These are phyloP conservation scores for Brachionus asplanchnoidis DNA, from an alignment of 1,140 invertebrate species.

Conservation along the genomic window DNA sequence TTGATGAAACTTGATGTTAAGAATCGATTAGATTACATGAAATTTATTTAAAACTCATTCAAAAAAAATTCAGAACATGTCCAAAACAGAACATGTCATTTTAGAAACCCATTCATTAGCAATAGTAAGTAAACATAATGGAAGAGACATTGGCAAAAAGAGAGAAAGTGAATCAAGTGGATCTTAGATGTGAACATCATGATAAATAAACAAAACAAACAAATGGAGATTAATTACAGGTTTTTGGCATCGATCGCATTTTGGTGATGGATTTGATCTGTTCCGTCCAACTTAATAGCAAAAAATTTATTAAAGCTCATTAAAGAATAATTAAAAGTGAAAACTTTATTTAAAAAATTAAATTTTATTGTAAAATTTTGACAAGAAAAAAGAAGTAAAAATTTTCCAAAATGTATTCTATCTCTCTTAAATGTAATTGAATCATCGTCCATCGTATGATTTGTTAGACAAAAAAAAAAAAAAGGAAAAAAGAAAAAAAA, in stretches of 20 bases:
- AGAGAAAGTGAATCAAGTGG: background rate
- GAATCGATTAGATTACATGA: background rate
- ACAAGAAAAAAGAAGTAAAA: background rate
- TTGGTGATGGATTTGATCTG: background rate
- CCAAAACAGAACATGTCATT: background rate
- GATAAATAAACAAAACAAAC: conserved; percentile 4
- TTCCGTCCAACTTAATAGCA: no score
- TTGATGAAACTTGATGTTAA: conserved; percentile 11
- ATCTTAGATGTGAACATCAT: no score
- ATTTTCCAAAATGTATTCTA: background rate
- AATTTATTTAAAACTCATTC: background rate
- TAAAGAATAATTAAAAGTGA: background rate
- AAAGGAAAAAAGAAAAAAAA: background rate
- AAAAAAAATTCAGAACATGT: no score
- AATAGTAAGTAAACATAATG: background rate
- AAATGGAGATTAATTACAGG: conserved; percentile 29
- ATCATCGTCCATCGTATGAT: background rate
- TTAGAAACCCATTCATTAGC: conserved; percentile 19
- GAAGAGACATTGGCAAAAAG: background rate
- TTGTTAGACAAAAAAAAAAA: background rate
- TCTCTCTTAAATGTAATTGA: background rate
- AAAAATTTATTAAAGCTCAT: no score
- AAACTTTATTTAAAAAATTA: background rate
- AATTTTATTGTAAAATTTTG: background rate
- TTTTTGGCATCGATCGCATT: background rate